Conservation (phyloP, 1,140 invertebrate genomes). For the Nasonia vitripennis region DNA sequence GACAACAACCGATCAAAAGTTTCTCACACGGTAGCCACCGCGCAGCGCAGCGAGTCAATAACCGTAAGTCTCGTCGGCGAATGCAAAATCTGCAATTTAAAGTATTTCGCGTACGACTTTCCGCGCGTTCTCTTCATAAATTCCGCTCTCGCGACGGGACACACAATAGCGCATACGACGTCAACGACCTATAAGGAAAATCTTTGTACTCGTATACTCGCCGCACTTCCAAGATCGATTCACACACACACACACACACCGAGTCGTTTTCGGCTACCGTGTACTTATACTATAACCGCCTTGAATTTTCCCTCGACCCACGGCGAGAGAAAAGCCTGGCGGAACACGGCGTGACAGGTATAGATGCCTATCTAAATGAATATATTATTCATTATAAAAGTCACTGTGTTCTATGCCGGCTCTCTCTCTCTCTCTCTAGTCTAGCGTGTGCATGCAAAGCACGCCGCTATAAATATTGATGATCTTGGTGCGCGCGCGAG, state of each 20-base stretch:
- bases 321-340: background rate
- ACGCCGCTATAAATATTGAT: slow-evolving; percentile 66
- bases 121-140: slow-evolving; percentile 12
- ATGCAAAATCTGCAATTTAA: slow-evolving; percentile 39
- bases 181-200: background rate
- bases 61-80: slow-evolving; percentile 15
- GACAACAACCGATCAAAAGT: slow-evolving; percentile 18
- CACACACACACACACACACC: background rate
- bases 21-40: background rate
- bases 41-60: slow-evolving; percentile 13
- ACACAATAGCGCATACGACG: background rate
- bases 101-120: background rate
- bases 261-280: background rate
- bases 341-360: slow-evolving; percentile 55
- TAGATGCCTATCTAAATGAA: slow-evolving; percentile 66
- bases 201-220: background rate
- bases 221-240: background rate
- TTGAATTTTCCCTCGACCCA: background rate
- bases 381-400: slow-evolving; percentile 65
- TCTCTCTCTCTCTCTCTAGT: slow-evolving; percentile 23
- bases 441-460: slow-evolving; percentile 60
- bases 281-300: too few relatives aligned
- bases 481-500: slow-evolving; percentile 53
- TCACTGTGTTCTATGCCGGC: slow-evolving; percentile 55
- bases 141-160: background rate